Conservation (phyloP, 2,797 vertebrate genomes). For the Micropoecilia bifurca region DNA sequence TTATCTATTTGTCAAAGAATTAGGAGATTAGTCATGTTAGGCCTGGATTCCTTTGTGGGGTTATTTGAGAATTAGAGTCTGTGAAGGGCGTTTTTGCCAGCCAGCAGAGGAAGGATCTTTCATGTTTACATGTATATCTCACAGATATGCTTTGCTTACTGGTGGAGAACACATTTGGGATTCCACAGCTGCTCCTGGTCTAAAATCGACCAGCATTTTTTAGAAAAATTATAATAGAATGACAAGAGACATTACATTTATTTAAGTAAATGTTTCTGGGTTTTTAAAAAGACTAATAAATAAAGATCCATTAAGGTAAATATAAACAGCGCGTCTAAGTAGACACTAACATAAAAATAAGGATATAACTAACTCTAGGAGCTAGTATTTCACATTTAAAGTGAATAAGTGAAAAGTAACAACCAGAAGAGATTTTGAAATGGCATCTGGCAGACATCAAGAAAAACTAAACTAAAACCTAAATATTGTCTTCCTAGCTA, state of each 20-base stretch:
- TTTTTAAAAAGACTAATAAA: constrained; percentile 59
- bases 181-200: constrained; percentile 61
- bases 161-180: constrained; percentile 43
- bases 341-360: background rate
- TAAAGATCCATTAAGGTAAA: constrained; percentile 31
- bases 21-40: constrained; percentile 70
- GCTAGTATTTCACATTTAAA: background rate
- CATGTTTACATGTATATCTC: constrained; percentile 62
- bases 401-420: background rate
- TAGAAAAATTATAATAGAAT: constrained; percentile 46
- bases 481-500: background rate
- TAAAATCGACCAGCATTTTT: constrained; percentile 59
- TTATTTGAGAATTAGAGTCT: constrained; percentile 65
- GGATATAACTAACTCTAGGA: background rate
- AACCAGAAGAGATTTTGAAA: background rate
- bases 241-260: constrained; percentile 46
- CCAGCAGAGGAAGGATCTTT: constrained; percentile 53
- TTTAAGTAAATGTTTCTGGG: constrained; percentile 36
- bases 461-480: background rate
- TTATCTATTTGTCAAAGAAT: constrained; percentile 74
- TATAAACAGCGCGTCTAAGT: background rate
- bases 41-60: constrained; percentile 60
- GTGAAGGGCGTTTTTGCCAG: constrained; percentile 66
- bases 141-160: constrained; percentile 50
- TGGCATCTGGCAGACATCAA: background rate